phyloP scores from a whole-genome alignment of 1,140 invertebrate species.

The Euglossa dilemma region DNA sequence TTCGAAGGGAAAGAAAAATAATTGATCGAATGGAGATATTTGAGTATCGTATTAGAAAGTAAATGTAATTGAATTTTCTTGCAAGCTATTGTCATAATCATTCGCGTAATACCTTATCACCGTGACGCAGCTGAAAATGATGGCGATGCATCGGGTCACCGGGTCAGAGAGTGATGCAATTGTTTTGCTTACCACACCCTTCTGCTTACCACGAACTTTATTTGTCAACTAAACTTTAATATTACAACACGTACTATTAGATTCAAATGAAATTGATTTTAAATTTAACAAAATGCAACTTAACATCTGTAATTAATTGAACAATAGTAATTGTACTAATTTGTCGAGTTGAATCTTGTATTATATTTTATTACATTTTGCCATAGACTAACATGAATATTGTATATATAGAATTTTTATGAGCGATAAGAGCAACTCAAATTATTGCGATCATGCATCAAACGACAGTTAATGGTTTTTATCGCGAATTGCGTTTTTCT shows the following conservation, averaged over 20 bases:
- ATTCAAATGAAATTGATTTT: too few species aligned
- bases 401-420: neutral
- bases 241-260: too few species aligned
- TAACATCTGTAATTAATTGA: neutral
- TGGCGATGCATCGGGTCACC: constrained; percentile 25
- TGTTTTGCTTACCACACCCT: constrained; percentile 37
- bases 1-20: neutral
- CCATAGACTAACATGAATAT: neutral
- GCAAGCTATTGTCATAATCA: constrained; percentile 48
- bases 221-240: neutral
- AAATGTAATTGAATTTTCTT: constrained; percentile 9
- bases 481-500: constrained; percentile 25
- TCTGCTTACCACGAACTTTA: constrained; percentile 8
- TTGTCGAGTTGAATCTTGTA: neutral
- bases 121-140: constrained; percentile 59
- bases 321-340: neutral
- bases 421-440: neutral
- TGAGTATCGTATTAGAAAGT: constrained; percentile 30
- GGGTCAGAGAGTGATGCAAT: constrained; percentile 59
- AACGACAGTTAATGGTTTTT: neutral
- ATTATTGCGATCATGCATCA: neutral
- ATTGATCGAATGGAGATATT: neutral
- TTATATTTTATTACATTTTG: too few species aligned
- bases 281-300: too few species aligned
- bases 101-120: constrained; percentile 55